Conservation (phyloP, 2,888 invertebrate genomes). For the Aelia acuminata region DNA sequence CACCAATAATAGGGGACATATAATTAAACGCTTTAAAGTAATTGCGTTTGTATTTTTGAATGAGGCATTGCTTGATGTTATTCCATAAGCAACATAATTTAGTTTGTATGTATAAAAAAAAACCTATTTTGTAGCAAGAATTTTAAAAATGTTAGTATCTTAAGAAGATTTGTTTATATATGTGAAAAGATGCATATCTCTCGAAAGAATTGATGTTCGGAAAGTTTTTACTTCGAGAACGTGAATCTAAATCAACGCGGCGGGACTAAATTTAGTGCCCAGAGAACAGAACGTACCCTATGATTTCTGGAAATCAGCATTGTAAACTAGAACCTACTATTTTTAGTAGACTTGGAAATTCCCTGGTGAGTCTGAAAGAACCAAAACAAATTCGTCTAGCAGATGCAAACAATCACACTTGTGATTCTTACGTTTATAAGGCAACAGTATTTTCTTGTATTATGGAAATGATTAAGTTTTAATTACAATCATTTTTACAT, state of each 20-base stretch:
- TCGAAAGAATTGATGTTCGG: background rate
- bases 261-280: background rate
- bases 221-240: background rate
- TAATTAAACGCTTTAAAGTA: no score
- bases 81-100: background rate
- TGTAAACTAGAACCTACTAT: conserved; percentile 1
- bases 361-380: background rate
- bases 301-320: conserved; percentile 34
- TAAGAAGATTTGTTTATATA: background rate
- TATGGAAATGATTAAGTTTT: background rate
- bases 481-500: background rate
- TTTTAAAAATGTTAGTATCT: background rate
- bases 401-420: background rate
- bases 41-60: no score
- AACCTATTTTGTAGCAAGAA: background rate
- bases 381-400: background rate
- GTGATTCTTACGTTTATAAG: background rate
- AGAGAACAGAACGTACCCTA: background rate
- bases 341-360: conserved; percentile 30
- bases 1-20: no score
- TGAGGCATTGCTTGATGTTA: background rate
- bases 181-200: background rate
- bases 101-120: background rate
- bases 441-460: background rate
- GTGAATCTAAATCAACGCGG: background rate